Evolutionary conservation across 2,797 vertebrate species (phyloP).

Genomic region (Acipenser transmontanus): DNA sequence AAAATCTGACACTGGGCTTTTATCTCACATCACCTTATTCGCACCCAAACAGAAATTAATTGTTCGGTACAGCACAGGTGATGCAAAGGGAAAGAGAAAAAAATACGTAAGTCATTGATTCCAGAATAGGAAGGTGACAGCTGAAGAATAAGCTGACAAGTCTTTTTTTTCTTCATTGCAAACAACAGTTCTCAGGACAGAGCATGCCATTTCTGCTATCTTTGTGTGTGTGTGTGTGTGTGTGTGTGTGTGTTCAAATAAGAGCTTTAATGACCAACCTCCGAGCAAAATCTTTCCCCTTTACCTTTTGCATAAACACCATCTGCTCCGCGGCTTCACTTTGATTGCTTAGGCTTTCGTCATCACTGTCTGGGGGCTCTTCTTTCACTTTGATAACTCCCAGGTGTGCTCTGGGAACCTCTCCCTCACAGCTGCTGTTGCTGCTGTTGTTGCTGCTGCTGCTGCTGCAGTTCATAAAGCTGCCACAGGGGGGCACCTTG

Average conservation of each 20-base stretch:
- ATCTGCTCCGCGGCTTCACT: slow-evolving; percentile 78
- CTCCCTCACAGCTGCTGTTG: slow-evolving; percentile 65
- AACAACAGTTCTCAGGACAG: background rate
- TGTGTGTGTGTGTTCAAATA: slow-evolving; percentile 64
- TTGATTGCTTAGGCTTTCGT: slow-evolving; percentile 76
- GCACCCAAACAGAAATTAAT: background rate
- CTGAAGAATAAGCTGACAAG: background rate
- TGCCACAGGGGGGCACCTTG: slow-evolving; percentile 64
- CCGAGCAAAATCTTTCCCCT: slow-evolving; percentile 73
- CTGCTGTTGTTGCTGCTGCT: slow-evolving; percentile 61
- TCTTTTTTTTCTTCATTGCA: background rate
- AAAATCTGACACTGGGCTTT: slow-evolving; percentile 23
- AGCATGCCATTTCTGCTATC: slow-evolving; percentile 25
- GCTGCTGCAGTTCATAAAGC: slow-evolving; percentile 67
- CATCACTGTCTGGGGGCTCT: slow-evolving; percentile 85
- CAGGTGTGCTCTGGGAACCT: slow-evolving; percentile 59
- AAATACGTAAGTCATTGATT: slow-evolving; percentile 7
- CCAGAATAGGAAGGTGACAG: background rate
- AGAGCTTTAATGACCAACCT: slow-evolving; percentile 94
- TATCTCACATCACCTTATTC: background rate
- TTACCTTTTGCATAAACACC: slow-evolving; percentile 94
- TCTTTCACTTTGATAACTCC: slow-evolving; percentile 91
- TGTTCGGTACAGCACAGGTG: slow-evolving; percentile 17
- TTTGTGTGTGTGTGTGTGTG: slow-evolving; percentile 9
- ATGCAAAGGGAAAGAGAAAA: slow-evolving; percentile 27